These are phyloP conservation scores for Peucedramus taeniatus DNA, from an alignment of 2,113 vertebrate genomes.

Conservation along the genomic window DNA sequence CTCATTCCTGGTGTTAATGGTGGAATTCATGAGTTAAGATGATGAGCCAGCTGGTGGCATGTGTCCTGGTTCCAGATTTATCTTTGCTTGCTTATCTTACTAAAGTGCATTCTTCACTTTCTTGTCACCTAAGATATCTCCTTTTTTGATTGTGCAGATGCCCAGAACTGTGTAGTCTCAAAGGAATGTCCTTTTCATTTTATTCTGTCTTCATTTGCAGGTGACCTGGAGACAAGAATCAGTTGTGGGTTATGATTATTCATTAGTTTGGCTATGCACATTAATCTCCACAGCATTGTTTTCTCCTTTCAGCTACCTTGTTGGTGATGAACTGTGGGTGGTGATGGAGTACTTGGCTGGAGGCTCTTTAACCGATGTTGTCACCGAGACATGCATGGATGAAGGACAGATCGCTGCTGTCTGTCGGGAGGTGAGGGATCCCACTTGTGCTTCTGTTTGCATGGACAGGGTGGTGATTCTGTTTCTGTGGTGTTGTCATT, in stretches of 20 bases:
- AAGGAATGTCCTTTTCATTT: neutral
- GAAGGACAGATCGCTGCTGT: slow-evolving; percentile 98
- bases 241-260: neutral
- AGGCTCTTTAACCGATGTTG: slow-evolving; percentile 95
- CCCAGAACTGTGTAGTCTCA: neutral
- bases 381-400: slow-evolving; percentile 98
- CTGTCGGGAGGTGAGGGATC: slow-evolving; percentile 90
- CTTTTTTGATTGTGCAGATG: neutral
- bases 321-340: slow-evolving; percentile 97
- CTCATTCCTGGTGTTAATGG: neutral
- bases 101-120: neutral
- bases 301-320: slow-evolving; percentile 85
- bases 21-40: neutral
- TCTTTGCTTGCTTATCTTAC: neutral
- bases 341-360: slow-evolving; percentile 99
- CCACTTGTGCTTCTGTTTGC: fast-evolving
- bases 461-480: neutral
- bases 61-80: neutral
- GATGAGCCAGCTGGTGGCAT: neutral
- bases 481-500: neutral
- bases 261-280: neutral
- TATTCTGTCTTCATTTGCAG: neutral
- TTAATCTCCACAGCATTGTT: neutral
- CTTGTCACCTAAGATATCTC: neutral
- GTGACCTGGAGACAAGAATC: neutral